Conservation (phyloP, 2,113 vertebrate species). For the Sialia sialis region DNA sequence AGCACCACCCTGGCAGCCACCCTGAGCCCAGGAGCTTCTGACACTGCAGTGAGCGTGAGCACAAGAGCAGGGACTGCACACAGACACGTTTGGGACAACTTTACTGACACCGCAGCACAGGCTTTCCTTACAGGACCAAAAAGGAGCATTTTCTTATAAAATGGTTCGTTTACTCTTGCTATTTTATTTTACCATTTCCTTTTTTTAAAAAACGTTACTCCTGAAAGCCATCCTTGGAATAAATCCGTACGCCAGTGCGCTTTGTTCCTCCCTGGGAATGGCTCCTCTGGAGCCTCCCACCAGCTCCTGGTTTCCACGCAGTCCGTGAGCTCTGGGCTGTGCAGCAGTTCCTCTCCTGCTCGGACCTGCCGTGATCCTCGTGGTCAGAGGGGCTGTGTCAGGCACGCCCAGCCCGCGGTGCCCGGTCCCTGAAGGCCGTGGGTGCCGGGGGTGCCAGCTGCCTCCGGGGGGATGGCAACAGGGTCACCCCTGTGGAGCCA, state of each 20-base stretch:
- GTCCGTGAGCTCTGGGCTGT: not conserved
- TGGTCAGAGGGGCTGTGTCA: not conserved
- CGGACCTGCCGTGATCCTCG: rapidly evolving
- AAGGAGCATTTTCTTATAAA: not conserved
- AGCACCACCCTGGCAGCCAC: not conserved
- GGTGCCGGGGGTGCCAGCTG: not conserved
- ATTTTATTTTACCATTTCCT: slow-evolving; percentile 3
- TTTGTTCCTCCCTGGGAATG: not conserved
- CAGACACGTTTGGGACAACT: not conserved
- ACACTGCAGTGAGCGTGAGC: rapidly evolving
- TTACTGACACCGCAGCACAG: not conserved
- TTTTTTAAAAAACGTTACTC: not conserved
- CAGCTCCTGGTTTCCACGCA: not conserved
- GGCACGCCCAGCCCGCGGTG: not conserved
- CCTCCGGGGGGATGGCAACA: not conserved
- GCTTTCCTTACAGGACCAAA: not conserved
- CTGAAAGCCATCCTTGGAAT: slow-evolving; percentile 1
- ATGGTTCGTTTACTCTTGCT: not conserved
- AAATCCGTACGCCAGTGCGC: not conserved
- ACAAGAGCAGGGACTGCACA: not conserved
- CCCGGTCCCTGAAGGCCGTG: not conserved
- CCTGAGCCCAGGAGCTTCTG: not conserved
- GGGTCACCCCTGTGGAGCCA: not conserved
- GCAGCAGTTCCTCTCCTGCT: not conserved
- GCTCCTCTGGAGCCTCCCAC: not conserved